Evolutionary conservation across 2,888 invertebrate genomes (phyloP).

Genomic region (Kuschelorhynchus macadamiae): DNA sequence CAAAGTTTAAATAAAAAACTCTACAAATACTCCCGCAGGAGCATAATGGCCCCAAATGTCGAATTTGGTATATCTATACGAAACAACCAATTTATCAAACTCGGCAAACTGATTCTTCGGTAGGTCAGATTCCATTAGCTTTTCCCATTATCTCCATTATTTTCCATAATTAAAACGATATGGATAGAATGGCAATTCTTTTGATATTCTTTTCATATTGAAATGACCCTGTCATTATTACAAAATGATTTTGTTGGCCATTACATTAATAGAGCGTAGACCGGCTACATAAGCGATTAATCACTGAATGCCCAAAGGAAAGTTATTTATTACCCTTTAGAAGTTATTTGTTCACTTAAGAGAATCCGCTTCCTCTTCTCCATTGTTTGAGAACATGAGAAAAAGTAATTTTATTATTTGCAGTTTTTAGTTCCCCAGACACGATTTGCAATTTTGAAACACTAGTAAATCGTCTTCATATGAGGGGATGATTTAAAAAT

Average conservation of each 20-base stretch:
- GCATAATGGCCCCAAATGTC: slow-evolving; percentile 4
- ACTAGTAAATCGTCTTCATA: too few relatives aligned
- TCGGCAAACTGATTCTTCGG: slow-evolving; percentile 10
- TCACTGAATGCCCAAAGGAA: slow-evolving; percentile 46
- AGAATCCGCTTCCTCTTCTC: slow-evolving; percentile 50
- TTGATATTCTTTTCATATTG: slow-evolving; percentile 64
- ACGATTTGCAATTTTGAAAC: not conserved
- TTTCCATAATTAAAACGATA: slow-evolving; percentile 50
- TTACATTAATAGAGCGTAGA: slow-evolving; percentile 42
- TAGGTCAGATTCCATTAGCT: slow-evolving; percentile 46
- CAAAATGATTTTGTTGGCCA: slow-evolving; percentile 44
- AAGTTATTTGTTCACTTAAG: slow-evolving; percentile 55
- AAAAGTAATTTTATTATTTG: slow-evolving; percentile 40
- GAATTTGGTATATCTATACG: slow-evolving; percentile 22
- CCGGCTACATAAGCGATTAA: slow-evolving; percentile 35
- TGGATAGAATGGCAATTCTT: slow-evolving; percentile 35
- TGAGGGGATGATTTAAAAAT: too few relatives aligned
- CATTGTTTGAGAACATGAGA: slow-evolving; percentile 43
- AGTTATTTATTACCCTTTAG: slow-evolving; percentile 55
- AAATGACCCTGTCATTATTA: slow-evolving; percentile 60
- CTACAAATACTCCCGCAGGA: too few relatives aligned
- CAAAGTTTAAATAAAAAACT: too few relatives aligned
- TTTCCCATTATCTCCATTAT: slow-evolving; percentile 48
- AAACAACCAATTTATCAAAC: slow-evolving; percentile 38
- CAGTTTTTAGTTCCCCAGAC: not conserved